Conservation (phyloP, 2,797 vertebrate species). For the Notoglanidium macrostoma region DNA sequence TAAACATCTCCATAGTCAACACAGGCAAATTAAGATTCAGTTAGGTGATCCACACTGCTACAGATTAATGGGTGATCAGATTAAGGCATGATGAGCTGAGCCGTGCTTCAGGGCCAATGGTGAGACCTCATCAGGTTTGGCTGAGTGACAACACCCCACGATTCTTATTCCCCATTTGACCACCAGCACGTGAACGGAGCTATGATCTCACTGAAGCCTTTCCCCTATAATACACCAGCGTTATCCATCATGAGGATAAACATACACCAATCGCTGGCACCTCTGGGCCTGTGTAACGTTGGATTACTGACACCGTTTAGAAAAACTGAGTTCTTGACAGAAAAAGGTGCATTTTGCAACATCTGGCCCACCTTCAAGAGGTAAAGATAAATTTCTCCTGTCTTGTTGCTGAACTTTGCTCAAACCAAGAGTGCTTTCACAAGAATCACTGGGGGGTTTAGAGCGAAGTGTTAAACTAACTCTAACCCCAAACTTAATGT, state of each 20-base stretch:
- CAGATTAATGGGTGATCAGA: not conserved
- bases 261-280: constrained; percentile 44
- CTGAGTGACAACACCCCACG: constrained; percentile 15
- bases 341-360: constrained; percentile 51
- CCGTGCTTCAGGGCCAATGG: not conserved
- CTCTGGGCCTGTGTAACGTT: constrained; percentile 43
- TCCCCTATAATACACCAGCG: constrained; percentile 35
- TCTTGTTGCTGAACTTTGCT: constrained; percentile 21
- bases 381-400: constrained; percentile 39
- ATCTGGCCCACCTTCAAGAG: constrained; percentile 30
- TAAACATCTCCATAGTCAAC: not conserved
- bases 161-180: constrained; percentile 45
- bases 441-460: constrained; percentile 23
- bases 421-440: constrained; percentile 22
- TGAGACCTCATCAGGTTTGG: constrained; percentile 15
- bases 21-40: not conserved
- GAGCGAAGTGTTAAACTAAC: constrained; percentile 34
- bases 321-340: constrained; percentile 35
- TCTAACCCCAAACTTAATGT: constrained; percentile 35
- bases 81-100: not conserved
- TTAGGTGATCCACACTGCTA: constrained; percentile 5
- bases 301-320: constrained; percentile 44
- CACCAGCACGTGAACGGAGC: constrained; percentile 28
- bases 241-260: constrained; percentile 56
- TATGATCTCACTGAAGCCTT: constrained; percentile 56